These are phyloP conservation scores for Diplodus puntazzo DNA, from an alignment of 2,797 vertebrate genomes.

Conservation along the genomic window DNA sequence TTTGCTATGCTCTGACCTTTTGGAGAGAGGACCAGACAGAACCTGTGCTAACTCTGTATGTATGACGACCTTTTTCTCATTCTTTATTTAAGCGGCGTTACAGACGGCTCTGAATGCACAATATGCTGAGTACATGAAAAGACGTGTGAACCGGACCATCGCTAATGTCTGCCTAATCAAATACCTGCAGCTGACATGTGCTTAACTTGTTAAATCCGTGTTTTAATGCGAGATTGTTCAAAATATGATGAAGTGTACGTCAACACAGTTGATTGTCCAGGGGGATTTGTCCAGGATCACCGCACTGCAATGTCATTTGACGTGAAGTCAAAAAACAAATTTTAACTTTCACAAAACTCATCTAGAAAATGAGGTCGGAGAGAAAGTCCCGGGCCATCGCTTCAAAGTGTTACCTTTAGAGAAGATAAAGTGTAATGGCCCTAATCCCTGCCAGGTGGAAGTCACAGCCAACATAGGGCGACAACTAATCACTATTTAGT, in stretches of 20 bases:
- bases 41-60: neutral
- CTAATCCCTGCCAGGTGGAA: slow-evolving; percentile 49
- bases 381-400: slow-evolving; percentile 14
- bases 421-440: slow-evolving; percentile 54
- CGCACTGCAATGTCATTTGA: neutral
- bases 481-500: slow-evolving; percentile 45
- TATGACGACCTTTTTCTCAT: neutral
- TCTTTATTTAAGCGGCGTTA: slow-evolving; percentile 15
- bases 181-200: neutral
- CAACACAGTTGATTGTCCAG: neutral
- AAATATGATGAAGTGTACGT: neutral
- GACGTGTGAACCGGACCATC: neutral
- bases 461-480: slow-evolving; percentile 29
- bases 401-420: slow-evolving; percentile 32
- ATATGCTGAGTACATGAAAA: neutral
- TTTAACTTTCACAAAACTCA: slow-evolving; percentile 13
- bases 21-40: slow-evolving; percentile 10
- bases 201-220: neutral
- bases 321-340: slow-evolving; percentile 20
- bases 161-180: neutral
- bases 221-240: neutral
- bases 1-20: slow-evolving; percentile 46
- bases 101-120: neutral
- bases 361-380: slow-evolving; percentile 23
- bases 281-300: neutral